Evolutionary conservation across 2,888 invertebrate species (phyloP).

Genomic region (Archips crataeganus): DNA sequence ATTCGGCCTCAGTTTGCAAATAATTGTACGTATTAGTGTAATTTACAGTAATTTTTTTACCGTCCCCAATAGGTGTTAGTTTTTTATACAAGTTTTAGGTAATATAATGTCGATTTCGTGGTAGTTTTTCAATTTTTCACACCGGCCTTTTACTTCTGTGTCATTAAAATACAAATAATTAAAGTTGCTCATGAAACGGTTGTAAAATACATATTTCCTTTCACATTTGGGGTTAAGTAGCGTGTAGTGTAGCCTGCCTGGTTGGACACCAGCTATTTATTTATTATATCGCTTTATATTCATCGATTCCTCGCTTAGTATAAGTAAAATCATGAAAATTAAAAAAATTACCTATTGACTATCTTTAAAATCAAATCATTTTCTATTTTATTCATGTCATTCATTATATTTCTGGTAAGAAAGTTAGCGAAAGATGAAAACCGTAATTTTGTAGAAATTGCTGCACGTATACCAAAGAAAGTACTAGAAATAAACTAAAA

Average conservation of each 20-base stretch:
- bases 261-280: neutral
- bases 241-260: neutral
- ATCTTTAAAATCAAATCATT: neutral
- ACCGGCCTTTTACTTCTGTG: conserved; percentile 4
- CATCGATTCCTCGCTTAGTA: conserved; percentile 11
- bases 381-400: neutral
- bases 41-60: conserved; percentile 58
- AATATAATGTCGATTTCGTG: conserved; percentile 3
- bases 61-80: conserved; percentile 38
- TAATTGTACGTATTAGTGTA: conserved; percentile 48
- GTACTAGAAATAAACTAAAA: conserved; percentile 48
- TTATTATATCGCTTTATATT: conserved; percentile 25
- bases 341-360: neutral
- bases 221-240: conserved; percentile 29
- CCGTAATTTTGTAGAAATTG: conserved; percentile 47
- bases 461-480: conserved; percentile 75
- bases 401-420: conserved; percentile 16
- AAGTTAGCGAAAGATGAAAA: conserved; percentile 19
- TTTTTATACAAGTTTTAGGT: conserved; percentile 39
- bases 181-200: conserved; percentile 37
- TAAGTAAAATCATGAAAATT: neutral
- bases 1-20: conserved; percentile 47
- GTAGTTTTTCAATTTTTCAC: conserved; percentile 19
- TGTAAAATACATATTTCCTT: conserved; percentile 20
- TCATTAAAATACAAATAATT: neutral